Evolutionary conservation across 2,113 vertebrate species (phyloP).

Genomic region (Microcebus griseorufus): DNA sequence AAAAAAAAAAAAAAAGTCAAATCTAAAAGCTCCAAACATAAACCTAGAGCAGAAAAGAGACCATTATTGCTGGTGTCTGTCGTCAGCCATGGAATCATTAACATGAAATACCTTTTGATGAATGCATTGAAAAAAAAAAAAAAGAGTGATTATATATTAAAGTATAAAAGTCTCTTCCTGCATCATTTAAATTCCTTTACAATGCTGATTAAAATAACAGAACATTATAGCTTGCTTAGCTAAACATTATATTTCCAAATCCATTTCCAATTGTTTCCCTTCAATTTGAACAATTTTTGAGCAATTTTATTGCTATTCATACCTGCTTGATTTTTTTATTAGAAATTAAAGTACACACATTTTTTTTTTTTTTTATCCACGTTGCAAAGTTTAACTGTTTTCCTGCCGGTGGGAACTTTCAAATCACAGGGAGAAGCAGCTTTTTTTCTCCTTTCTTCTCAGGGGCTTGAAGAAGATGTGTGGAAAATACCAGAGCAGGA

Average conservation of each 20-base stretch:
- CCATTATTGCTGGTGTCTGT: conserved; percentile 54
- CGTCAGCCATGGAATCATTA: conserved; percentile 70
- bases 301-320: conserved; percentile 88
- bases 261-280: conserved; percentile 88
- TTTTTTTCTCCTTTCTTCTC: no score
- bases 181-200: conserved; percentile 83
- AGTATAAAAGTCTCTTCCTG: conserved; percentile 79
- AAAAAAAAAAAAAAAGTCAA: conserved; percentile 48
- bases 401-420: no score
- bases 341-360: conserved; percentile 85
- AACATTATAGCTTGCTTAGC: conserved; percentile 86
- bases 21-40: conserved; percentile 48
- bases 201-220: conserved; percentile 87
- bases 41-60: conserved; percentile 46
- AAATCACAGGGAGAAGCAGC: no score
- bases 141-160: conserved; percentile 75
- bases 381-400: no score
- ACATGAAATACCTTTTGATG: conserved; percentile 74
- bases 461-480: no score
- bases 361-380: conserved; percentile 61
- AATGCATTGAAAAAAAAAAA: conserved; percentile 66
- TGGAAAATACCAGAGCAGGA: no score
- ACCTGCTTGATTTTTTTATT: conserved; percentile 85
- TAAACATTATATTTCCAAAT: conserved; percentile 87
- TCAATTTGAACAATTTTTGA: conserved; percentile 87